A percentile compares a stretch with the other conserved stretches of the same genome.
Evolutionary conservation across 2,113 vertebrate genomes (phyloP).

Genomic region (Anguilla rostrata): DNA sequence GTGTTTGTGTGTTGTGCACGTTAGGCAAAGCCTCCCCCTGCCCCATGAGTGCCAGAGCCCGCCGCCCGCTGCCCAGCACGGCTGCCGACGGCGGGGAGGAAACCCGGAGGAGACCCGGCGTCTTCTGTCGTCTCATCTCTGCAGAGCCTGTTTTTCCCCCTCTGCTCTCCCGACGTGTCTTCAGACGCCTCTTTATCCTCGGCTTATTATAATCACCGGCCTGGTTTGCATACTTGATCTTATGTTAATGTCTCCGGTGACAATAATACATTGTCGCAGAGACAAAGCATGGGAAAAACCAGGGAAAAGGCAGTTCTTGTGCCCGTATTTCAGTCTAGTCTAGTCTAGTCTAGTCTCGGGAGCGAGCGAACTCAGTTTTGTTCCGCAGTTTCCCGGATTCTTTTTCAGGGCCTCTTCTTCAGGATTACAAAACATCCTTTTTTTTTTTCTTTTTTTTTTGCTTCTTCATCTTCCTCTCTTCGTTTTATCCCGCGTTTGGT

Average conservation of each 20-base stretch:
- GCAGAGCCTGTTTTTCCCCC: conserved; percentile 33
- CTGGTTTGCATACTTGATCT: conserved; percentile 68
- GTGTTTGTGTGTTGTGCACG: conserved; percentile 3
- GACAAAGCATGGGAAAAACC: conserved; percentile 41
- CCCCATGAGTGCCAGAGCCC: background rate
- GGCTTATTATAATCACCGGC: conserved; percentile 54
- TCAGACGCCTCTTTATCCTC: conserved; percentile 42
- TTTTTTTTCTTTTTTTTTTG: conserved; percentile 39
- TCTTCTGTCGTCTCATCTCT: conserved; percentile 19
- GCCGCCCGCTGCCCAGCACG: background rate
- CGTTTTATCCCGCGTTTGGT: conserved; percentile 30
- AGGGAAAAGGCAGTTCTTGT: conserved; percentile 25
- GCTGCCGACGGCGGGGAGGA: background rate
- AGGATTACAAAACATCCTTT: conserved; percentile 25
- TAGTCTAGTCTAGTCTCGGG: conserved; percentile 40
- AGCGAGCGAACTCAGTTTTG: conserved; percentile 11
- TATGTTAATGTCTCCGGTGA: conserved; percentile 53
- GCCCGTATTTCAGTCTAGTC: conserved; percentile 22
- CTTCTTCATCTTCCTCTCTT: conserved; percentile 22
- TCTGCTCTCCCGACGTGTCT: conserved; percentile 31
- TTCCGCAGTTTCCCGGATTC: background rate
- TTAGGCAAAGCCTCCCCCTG: background rate
- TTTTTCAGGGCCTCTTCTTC: conserved; percentile 46
- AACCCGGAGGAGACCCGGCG: background rate
- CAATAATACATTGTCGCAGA: conserved; percentile 44